These are phyloP conservation scores for Peromyscus polionotus DNA, from an alignment of 2,113 vertebrate species.

Conservation along the genomic window DNA sequence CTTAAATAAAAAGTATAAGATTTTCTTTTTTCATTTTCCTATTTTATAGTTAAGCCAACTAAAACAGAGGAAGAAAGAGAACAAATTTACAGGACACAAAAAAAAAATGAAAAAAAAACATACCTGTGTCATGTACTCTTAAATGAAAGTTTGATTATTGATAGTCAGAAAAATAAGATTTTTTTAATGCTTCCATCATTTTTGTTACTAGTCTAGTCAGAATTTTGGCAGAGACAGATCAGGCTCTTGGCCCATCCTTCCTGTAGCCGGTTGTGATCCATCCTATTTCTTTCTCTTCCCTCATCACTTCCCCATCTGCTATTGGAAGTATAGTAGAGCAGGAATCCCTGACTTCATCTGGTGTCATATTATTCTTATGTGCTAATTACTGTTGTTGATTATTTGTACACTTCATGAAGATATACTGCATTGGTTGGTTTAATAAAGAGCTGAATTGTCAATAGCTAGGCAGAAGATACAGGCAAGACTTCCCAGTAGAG, in stretches of 20 bases:
- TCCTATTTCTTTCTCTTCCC: neutral
- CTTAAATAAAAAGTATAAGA: neutral
- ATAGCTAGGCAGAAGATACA: no score
- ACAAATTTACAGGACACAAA: neutral
- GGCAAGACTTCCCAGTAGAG: no score
- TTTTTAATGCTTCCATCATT: neutral
- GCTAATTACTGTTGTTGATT: neutral
- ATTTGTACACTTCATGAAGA: neutral
- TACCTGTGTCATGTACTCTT: neutral
- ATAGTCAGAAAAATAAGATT: neutral
- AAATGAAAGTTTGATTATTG: neutral
- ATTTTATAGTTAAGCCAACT: neutral
- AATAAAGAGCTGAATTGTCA: no score
- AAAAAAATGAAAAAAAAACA: neutral
- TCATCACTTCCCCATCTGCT: rapidly evolving
- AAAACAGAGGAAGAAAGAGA: neutral
- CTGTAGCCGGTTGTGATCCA: no score
- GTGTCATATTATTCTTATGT: neutral
- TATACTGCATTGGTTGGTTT: neutral
- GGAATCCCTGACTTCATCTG: neutral
- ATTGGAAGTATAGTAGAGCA: neutral
- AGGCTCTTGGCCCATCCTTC: rapidly evolving
- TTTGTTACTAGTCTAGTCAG: neutral
- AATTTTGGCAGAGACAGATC: neutral
- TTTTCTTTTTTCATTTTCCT: neutral